Conservation (phyloP, 2,113 vertebrate genomes). For the Gallinago jamesoni region DNA sequence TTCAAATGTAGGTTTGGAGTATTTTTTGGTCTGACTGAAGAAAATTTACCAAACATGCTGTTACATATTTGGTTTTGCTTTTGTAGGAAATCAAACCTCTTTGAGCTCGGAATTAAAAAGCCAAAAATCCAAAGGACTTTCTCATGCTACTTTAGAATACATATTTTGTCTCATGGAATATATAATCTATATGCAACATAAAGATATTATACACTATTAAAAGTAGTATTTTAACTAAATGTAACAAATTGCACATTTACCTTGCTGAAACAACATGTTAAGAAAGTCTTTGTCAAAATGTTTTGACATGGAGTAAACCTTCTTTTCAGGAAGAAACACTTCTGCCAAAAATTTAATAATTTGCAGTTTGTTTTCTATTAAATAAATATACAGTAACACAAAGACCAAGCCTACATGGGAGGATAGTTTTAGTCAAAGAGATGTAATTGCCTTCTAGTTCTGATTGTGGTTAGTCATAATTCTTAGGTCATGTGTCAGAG, state of each 20-base stretch:
- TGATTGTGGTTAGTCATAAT: not conserved
- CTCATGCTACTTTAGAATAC: not conserved
- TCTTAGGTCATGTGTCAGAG: not conserved
- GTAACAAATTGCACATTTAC: not conserved
- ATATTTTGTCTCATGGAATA: not conserved
- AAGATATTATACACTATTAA: not conserved
- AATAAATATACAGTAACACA: not conserved
- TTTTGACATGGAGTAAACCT: conserved; percentile 16
- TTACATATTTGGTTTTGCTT: not conserved
- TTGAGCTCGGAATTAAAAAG: not conserved
- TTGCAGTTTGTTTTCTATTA: not conserved
- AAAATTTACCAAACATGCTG: not conserved
- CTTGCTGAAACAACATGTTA: not conserved
- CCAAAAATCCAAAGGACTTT: not conserved
- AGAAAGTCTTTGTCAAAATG: conserved; percentile 10
- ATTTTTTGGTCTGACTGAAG: not conserved
- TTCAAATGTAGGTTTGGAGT: not conserved
- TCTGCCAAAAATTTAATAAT: not conserved
- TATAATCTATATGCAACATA: not conserved
- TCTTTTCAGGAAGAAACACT: not conserved
- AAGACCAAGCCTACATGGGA: not conserved
- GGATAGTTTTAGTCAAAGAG: not conserved
- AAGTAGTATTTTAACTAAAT: not conserved
- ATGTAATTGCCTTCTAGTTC: not conserved
- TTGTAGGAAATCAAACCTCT: not conserved